Evolutionary conservation across 2,888 invertebrate genomes (phyloP).

Genomic region (Podotricha telesiphe): DNA sequence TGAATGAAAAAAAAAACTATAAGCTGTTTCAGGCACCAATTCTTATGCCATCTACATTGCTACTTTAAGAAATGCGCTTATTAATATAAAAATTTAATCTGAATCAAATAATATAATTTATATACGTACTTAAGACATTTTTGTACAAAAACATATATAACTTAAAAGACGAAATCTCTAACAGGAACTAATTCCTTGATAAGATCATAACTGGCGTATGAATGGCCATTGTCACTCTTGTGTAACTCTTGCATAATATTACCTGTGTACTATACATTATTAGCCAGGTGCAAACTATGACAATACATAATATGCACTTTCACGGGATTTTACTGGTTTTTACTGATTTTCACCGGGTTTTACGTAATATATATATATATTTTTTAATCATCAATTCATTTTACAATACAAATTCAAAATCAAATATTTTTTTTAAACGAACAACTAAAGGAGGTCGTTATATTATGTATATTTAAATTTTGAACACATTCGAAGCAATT

Average conservation of each 20-base stretch:
- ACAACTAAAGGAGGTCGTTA: background rate
- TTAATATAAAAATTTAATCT: too few relatives aligned
- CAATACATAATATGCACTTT: slow-evolving; percentile 65
- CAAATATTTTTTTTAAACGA: background rate
- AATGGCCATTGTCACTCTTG: slow-evolving; percentile 21
- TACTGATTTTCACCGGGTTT: too few relatives aligned
- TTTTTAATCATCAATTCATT: too few relatives aligned
- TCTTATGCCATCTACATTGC: too few relatives aligned
- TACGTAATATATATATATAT: slow-evolving; percentile 42
- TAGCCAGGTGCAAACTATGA: slow-evolving; percentile 67
- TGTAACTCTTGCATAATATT: slow-evolving; percentile 39
- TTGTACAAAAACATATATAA: background rate
- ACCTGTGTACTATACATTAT: slow-evolving; percentile 53
- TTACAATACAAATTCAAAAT: too few relatives aligned
- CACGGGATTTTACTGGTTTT: slow-evolving; percentile 57
- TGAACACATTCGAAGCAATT: background rate
- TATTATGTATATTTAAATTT: slow-evolving; percentile 8
- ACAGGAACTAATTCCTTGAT: slow-evolving; percentile 25
- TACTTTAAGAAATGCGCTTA: too few relatives aligned
- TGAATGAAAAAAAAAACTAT: too few relatives aligned
- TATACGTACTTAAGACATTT: too few relatives aligned
- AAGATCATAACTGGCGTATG: slow-evolving; percentile 29
- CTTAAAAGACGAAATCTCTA: background rate
- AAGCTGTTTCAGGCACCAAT: too few relatives aligned
- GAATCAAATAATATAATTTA: too few relatives aligned